These are phyloP conservation scores for Camponotus pennsylvanicus DNA, from an alignment of 1,140 invertebrate genomes.

Conservation along the genomic window DNA sequence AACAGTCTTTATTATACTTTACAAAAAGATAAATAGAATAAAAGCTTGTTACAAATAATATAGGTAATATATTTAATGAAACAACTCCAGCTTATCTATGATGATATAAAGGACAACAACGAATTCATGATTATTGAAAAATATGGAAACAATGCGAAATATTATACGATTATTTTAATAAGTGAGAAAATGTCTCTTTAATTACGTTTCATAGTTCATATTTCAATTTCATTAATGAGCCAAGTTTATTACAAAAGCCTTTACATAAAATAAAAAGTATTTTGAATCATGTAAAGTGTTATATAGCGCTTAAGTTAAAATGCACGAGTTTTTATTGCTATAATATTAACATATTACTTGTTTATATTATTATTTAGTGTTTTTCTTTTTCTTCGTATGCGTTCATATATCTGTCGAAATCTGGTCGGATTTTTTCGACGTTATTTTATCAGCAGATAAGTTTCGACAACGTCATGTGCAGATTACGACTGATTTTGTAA, in stretches of 20 bases:
- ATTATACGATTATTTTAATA: neutral
- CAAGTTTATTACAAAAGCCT: too few relatives aligned
- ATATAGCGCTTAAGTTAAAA: too few relatives aligned
- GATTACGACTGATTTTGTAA: neutral
- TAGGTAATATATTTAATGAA: neutral
- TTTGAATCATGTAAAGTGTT: too few relatives aligned
- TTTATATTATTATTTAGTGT: neutral
- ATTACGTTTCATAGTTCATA: too few relatives aligned
- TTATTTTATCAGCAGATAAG: neutral
- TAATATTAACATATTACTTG: neutral
- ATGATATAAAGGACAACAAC: neutral
- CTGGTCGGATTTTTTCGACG: neutral
- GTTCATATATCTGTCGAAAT: neutral
- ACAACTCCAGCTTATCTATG: neutral
- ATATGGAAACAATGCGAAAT: neutral
- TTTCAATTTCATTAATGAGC: too few relatives aligned
- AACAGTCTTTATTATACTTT: neutral
- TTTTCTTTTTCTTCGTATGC: neutral
- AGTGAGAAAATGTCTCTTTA: neutral
- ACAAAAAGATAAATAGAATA: neutral
- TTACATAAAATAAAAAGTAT: too few relatives aligned
- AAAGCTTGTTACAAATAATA: neutral
- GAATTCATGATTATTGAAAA: neutral
- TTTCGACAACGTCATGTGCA: neutral
- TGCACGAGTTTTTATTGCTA: too few relatives aligned